phyloP scores from a whole-genome alignment of 2,113 vertebrate genomes.

The Anarrhichthys ocellatus region DNA sequence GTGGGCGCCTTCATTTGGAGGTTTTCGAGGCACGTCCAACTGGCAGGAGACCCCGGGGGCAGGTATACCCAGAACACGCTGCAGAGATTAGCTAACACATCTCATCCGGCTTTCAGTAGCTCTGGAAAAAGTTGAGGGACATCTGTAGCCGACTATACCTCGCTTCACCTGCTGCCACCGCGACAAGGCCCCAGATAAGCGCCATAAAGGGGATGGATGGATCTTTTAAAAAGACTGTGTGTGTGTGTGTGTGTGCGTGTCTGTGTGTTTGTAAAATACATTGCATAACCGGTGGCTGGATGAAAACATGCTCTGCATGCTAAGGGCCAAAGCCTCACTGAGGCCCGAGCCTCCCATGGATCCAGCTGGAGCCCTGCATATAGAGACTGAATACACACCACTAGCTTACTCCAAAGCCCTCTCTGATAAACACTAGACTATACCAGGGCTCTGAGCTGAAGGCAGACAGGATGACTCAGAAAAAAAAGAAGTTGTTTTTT shows the following conservation, averaged over 20 bases:
- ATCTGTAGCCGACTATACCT: neutral
- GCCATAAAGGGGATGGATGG: neutral
- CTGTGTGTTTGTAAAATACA: neutral
- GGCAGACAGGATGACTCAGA: constrained; percentile 19
- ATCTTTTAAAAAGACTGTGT: neutral
- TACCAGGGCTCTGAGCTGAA: constrained; percentile 13
- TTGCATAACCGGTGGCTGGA: neutral
- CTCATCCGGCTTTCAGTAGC: neutral
- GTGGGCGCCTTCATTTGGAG: neutral
- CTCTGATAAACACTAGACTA: constrained; percentile 28
- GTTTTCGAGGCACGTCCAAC: neutral
- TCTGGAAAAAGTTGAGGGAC: neutral
- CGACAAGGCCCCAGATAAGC: neutral
- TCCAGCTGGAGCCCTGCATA: constrained; percentile 28
- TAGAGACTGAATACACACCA: constrained; percentile 35
- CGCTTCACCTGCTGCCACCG: too few species aligned
- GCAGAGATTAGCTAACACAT: neutral
- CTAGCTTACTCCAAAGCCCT: constrained; percentile 52
- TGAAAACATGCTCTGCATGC: neutral
- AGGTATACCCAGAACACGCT: neutral
- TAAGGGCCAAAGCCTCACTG: constrained; percentile 1
- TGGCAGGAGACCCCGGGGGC: neutral
- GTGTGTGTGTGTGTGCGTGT: neutral
- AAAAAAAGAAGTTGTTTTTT: constrained; percentile 8
- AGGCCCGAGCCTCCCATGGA: constrained; percentile 18